Conservation (phyloP, 2,113 vertebrate genomes). For the Macaca fascicularis region DNA sequence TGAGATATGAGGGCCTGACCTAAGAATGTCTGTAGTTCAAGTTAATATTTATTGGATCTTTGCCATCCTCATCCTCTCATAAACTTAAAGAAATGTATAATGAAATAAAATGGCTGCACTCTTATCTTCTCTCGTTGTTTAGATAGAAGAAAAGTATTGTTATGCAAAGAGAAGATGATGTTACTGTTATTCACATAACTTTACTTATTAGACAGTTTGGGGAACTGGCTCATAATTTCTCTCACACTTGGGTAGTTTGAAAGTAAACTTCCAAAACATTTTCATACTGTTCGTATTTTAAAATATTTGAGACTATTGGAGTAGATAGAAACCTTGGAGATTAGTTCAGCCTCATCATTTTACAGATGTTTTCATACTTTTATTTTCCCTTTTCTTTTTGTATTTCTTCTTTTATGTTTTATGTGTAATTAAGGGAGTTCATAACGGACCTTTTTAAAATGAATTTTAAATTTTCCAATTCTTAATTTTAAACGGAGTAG, state of each 20-base stretch:
- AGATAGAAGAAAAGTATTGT: background rate
- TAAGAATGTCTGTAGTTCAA: background rate
- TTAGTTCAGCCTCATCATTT: background rate
- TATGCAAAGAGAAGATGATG: background rate
- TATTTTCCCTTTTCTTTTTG: background rate
- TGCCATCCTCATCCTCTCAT: background rate
- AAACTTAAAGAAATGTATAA: background rate
- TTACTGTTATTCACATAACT: background rate
- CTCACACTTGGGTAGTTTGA: background rate
- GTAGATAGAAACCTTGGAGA: background rate
- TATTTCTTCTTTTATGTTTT: constrained; percentile 16
- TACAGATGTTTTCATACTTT: background rate
- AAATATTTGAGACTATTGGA: background rate
- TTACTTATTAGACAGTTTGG: background rate
- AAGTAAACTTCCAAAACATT: background rate
- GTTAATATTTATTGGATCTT: background rate
- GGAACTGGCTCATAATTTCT: background rate
- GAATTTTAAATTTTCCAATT: background rate
- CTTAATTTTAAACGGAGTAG: constrained; percentile 5
- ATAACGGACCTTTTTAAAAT: background rate
- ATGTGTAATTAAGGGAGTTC: constrained; percentile 7
- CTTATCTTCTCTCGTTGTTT: background rate
- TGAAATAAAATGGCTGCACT: background rate
- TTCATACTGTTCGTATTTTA: background rate
- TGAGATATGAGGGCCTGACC: background rate